Base-by-base conservation (phyloP, 23 tunicate genomes). In the Diplosoma virens region DNA sequence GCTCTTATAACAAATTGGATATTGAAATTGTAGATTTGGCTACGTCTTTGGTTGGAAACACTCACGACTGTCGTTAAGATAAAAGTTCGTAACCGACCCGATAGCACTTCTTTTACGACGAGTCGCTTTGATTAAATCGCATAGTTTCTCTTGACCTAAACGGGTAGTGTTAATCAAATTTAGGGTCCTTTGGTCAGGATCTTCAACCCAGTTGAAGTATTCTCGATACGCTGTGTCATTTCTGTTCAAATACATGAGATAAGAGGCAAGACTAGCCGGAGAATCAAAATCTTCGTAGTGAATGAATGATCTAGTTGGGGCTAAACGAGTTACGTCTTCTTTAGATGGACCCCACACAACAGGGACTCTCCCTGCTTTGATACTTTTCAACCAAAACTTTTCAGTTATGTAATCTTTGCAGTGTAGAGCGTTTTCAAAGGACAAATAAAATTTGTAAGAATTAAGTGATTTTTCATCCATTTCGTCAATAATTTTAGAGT, bases 301-400 rank as follows among this genome's bases (percentile, higher is more conserved):
- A 41, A 85, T 80, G 48, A 56, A 85, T 7, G 92, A 85, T 23
- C 68, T 47, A 20, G 72, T 79, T 2, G 92, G 92, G 0, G 74
- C 92, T 3, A 85, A 18, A 24, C 36, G 55, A 33, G 11, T 31
- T 5, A 85, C 48, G 50, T 85, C 92, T 3, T 58, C 52, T 37
- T 72, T 71, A n/a, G 55, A 6, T 0, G 92, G 69, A 18, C 92
- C 92, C 85, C 83, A 85, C 17, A 85, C 92, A 18, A 85, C 84
- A 23, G 92, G 92, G 1, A 85, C 81, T 17, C 79, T 47, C 26
- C 83, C 84, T 32, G 58, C 36, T 18, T 16, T 1, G 1, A 85
- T 20, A 6, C 69, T 37, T 16, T 79, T 85, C 1, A 47, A 46
- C 92, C 84, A 79, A 45, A 85, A 79, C 67, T 85, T 85, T 52